Evolutionary conservation across 2,113 vertebrate genomes (phyloP).

Genomic region (Lepidothrix coronata): DNA sequence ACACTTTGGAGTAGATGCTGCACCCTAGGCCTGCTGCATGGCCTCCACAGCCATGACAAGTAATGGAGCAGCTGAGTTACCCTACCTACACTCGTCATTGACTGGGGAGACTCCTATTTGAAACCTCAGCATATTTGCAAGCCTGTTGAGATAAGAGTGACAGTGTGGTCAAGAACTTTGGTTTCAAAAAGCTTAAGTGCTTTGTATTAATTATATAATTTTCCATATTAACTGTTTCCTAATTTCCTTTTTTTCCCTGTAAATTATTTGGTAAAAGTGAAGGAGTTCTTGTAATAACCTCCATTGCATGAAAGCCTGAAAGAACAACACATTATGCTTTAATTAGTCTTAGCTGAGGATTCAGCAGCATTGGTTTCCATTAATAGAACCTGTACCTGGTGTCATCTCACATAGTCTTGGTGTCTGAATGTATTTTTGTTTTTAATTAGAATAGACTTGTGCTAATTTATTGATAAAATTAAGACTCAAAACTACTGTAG

Average conservation of each 20-base stretch:
- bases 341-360: neutral
- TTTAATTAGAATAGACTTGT: neutral
- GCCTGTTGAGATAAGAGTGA: neutral
- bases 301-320: neutral
- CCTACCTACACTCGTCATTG: neutral
- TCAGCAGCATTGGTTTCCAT: neutral
- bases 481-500: neutral
- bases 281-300: neutral
- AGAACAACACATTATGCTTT: neutral
- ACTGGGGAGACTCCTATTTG: neutral
- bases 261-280: neutral
- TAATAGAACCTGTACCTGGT: neutral
- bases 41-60: accelerated
- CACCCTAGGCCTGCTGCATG: neutral
- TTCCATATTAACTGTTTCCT: neutral
- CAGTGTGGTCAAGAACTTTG: neutral
- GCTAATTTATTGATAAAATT: neutral
- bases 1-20: neutral
- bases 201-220: neutral
- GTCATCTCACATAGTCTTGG: neutral
- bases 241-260: neutral
- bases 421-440: neutral
- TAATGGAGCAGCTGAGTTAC: neutral
- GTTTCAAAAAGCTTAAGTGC: neutral
- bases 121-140: neutral